phyloP scores from a whole-genome alignment of 1,140 invertebrate genomes.

The Triops cancriformis region DNA sequence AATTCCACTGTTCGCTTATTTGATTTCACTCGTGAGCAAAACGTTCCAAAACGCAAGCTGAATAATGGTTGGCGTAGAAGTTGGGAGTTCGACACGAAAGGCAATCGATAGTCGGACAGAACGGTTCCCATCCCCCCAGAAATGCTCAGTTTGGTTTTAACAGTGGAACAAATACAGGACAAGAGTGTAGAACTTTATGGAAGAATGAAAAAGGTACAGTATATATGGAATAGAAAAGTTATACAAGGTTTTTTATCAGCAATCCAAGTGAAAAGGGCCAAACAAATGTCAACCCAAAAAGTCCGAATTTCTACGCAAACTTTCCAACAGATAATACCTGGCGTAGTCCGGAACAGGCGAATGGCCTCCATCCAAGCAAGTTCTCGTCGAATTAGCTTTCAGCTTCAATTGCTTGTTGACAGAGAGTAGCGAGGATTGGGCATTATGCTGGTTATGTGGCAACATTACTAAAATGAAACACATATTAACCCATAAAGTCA shows the following conservation, averaged over 20 bases:
- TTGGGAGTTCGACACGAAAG: neutral
- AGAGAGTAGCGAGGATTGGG: conserved; percentile 51
- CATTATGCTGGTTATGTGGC: conserved; percentile 54
- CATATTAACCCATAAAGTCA: conserved; percentile 14
- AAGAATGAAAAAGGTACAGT: neutral
- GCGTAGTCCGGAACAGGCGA: conserved; percentile 23
- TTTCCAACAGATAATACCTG: neutral
- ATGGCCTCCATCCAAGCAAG: conserved; percentile 16
- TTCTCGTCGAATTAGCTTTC: conserved; percentile 19
- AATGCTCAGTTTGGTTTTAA: neutral
- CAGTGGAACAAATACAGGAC: neutral
- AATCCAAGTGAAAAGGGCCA: neutral
- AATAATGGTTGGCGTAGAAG: neutral
- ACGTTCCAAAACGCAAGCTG: neutral
- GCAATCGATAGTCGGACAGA: neutral
- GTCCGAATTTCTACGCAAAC: neutral
- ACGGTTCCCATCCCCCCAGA: neutral
- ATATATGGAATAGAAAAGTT: neutral
- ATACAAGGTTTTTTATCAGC: neutral
- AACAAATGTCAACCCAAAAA: neutral
- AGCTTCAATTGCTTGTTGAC: conserved; percentile 19
- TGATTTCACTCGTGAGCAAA: neutral
- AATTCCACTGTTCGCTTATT: neutral
- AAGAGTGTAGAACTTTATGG: neutral
- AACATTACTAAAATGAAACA: conserved; percentile 27